Percentiles rank a stretch among this genome's conserved stretches.
phyloP scores from a whole-genome alignment of 2,797 vertebrate species.

The Leptatherina wallacei region DNA sequence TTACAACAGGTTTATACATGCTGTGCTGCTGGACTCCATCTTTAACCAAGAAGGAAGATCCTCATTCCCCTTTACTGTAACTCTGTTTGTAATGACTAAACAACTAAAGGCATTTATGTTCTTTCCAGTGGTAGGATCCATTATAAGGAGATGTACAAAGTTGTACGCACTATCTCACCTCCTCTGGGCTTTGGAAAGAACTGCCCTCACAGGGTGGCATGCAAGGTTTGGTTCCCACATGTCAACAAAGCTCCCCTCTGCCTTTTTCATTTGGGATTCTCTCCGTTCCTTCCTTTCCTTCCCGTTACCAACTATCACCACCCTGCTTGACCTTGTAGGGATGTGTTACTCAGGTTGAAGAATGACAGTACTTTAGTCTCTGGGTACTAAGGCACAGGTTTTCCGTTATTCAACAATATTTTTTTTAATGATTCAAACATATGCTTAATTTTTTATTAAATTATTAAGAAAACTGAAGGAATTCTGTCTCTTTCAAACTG shows the following conservation, averaged over 20 bases:
- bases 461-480: slow-evolving; percentile 22
- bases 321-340: slow-evolving; percentile 63
- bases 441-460: slow-evolving; percentile 12
- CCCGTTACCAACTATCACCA: slow-evolving; percentile 45
- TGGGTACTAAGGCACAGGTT: slow-evolving; percentile 73
- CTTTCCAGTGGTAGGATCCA: slow-evolving; percentile 98
- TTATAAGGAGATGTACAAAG: slow-evolving; percentile 99
- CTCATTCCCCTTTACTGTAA: slow-evolving; percentile 16
- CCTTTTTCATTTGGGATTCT: slow-evolving; percentile 59
- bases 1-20: background rate
- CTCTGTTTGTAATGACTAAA: slow-evolving; percentile 15
- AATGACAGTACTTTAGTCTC: slow-evolving; percentile 72
- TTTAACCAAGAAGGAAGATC: slow-evolving; percentile 5
- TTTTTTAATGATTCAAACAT: background rate
- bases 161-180: slow-evolving; percentile 99
- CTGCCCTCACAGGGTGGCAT: slow-evolving; percentile 99
- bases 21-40: background rate
- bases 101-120: slow-evolving; percentile 87
- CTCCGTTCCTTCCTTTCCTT: slow-evolving; percentile 62
- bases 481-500: slow-evolving; percentile 75
- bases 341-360: slow-evolving; percentile 72
- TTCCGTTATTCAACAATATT: slow-evolving; percentile 25
- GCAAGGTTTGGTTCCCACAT: slow-evolving; percentile 97
- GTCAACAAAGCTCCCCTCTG: slow-evolving; percentile 39
- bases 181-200: slow-evolving; percentile 99